A percentile compares a stretch with the other conserved stretches of the same genome.
Evolutionary conservation across 1,140 invertebrate genomes (phyloP).

Genomic region (Dufourea novaeangliae): DNA sequence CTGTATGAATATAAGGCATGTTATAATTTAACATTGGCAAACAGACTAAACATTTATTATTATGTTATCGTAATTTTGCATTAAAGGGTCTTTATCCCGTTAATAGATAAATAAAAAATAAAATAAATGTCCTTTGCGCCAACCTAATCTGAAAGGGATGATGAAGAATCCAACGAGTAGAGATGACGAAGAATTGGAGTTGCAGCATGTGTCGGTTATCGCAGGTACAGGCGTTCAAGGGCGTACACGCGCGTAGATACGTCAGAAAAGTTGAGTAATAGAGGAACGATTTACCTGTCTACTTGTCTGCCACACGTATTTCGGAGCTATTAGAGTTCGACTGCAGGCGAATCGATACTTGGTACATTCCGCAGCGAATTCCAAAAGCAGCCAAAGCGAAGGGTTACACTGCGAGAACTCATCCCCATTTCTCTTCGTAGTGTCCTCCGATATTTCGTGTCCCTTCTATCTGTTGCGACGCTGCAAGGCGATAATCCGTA

Average conservation of each 20-base stretch:
- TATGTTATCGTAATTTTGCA: too few species aligned
- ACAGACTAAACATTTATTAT: too few species aligned
- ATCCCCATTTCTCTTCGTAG: slow-evolving; percentile 31
- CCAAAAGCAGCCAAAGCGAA: slow-evolving; percentile 60
- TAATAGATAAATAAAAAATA: too few species aligned
- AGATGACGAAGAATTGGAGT: not conserved
- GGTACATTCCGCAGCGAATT: slow-evolving; percentile 70
- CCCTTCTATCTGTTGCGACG: slow-evolving; percentile 28
- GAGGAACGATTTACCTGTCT: slow-evolving; percentile 31
- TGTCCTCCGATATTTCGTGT: slow-evolving; percentile 49
- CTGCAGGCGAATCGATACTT: slow-evolving; percentile 72
- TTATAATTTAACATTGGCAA: too few species aligned
- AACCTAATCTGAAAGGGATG: too few species aligned
- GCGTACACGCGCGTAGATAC: not conserved
- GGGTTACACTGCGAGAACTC: slow-evolving; percentile 39
- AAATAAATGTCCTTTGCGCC: too few species aligned
- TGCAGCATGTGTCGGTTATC: not conserved
- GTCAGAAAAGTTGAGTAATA: not conserved
- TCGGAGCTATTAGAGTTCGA: slow-evolving; percentile 71
- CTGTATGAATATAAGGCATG: too few species aligned
- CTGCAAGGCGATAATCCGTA: slow-evolving; percentile 37
- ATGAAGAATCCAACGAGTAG: too few species aligned
- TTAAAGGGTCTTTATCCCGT: too few species aligned
- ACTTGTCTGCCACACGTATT: slow-evolving; percentile 60
- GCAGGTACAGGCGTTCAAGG: not conserved